These are phyloP conservation scores for Apodemia mormo DNA, from an alignment of 2,888 invertebrate species.

Conservation along the genomic window DNA sequence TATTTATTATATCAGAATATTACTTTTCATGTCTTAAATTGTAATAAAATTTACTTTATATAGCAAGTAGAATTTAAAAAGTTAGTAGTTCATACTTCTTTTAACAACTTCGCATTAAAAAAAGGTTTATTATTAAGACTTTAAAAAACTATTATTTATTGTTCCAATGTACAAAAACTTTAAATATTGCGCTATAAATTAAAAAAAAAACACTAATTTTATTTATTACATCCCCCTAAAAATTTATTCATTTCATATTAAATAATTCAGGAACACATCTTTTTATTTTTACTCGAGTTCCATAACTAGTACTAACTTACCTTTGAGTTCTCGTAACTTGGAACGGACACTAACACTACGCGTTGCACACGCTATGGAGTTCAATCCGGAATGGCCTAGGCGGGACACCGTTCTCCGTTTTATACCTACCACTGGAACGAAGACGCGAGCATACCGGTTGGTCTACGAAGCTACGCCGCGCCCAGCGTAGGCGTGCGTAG, in stretches of 20 bases:
- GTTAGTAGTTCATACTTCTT: no score
- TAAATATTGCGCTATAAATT: no score
- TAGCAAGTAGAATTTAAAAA: no score
- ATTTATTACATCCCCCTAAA: background rate
- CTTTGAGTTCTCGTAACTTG: constrained; percentile 54
- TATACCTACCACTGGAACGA: constrained; percentile 50
- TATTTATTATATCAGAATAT: no score
- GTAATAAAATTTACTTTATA: no score
- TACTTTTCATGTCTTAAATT: no score
- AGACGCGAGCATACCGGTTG: constrained; percentile 54
- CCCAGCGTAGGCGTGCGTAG: constrained; percentile 77
- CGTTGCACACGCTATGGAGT: constrained; percentile 51
- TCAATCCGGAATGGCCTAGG: constrained; percentile 61
- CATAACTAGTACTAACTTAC: constrained; percentile 50
- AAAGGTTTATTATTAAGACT: no score
- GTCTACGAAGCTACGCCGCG: constrained; percentile 59
- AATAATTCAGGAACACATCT: background rate
- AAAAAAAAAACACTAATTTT: background rate
- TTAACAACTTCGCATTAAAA: no score
- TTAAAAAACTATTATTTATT: no score
- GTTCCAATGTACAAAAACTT: no score
- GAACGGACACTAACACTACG: constrained; percentile 47
- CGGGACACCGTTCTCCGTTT: constrained; percentile 48
- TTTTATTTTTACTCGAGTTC: background rate
- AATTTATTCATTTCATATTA: background rate